These are phyloP conservation scores for Lichenostomus cassidix DNA, from an alignment of 2,113 vertebrate genomes.

Conservation along the genomic window DNA sequence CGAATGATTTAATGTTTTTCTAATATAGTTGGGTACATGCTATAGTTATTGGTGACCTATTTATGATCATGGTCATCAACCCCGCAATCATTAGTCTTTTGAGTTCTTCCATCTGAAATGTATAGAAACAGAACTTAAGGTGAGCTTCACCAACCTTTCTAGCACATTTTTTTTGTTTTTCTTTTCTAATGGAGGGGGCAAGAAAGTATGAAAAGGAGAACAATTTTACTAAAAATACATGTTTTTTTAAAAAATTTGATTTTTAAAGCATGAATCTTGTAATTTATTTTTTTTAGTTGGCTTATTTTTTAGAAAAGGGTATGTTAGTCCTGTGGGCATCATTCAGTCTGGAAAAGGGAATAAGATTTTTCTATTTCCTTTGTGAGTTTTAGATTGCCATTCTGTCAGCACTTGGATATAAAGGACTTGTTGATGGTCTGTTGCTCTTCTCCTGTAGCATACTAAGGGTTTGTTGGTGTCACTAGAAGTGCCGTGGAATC, in stretches of 20 bases:
- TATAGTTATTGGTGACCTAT: background rate
- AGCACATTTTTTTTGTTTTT: background rate
- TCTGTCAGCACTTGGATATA: background rate
- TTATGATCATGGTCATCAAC: background rate
- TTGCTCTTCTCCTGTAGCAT: background rate
- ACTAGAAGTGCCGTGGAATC: background rate
- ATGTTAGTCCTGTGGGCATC: background rate
- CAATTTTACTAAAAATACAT: background rate
- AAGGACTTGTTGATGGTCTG: background rate
- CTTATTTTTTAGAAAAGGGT: background rate
- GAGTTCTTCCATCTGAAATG: background rate
- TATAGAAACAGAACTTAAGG: background rate
- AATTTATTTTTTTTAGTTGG: background rate
- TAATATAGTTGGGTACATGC: background rate
- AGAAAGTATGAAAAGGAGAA: background rate
- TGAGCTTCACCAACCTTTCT: background rate
- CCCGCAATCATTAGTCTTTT: background rate
- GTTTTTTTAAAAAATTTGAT: background rate
- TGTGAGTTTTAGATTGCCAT: background rate
- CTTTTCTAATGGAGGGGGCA: background rate
- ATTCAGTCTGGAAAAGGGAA: background rate
- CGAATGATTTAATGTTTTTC: background rate
- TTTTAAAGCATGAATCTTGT: background rate
- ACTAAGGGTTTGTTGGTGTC: background rate
- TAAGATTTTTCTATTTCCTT: background rate